Base-by-base conservation (phyloP, 2,888 invertebrate genomes). In the Trachelus troglodyta region DNA sequence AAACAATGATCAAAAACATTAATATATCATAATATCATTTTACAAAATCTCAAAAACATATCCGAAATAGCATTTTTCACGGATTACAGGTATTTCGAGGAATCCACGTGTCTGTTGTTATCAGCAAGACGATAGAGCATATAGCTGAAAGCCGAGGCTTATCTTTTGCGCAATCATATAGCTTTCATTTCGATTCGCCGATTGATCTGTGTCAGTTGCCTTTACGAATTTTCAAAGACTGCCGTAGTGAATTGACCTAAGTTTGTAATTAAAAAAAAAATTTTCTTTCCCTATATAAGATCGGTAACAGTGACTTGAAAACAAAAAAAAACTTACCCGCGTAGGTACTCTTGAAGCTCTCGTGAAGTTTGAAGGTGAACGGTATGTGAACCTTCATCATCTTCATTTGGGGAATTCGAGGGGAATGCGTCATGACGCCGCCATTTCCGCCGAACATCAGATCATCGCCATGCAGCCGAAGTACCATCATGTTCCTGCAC, bases 371-470 rank as follows among this genome's bases (percentile, higher is more conserved):
- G 92, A 96, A 96, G 30, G 96, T 96, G 92, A 96, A 96, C 23
- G 96, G 96, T 89, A 96, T 96, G 92, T 96, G 96, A 31, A 96
- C 96, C 90, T 96, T 94, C 93, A 96, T 96, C 96, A 96, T 96
- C 88, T 96, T 95, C 92, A 96, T 94, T 86, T 96, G 94, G 0
- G 96, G 96, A 76, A 96, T 95, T 85, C 94, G 93, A 86, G 94
- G 94, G 77, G 93, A 90, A 75, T 93, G 92, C 35, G 93, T 91
- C 80, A 94, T 90, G 80, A 92, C 89, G 85, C 90, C 92, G 89
- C 83, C 92, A 86, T 93, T 93, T 91, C 86, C 93, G 89, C 90
- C 94, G 91, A 89, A 94, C 88, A 94, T 93, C 81, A 94, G 89
- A 81, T 95, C 95, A 87, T 96, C 96, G 35, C 94, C 94, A 80